Evolutionary conservation across 2,888 invertebrate genomes (phyloP).

Genomic region (Synergus gifuensis): DNA sequence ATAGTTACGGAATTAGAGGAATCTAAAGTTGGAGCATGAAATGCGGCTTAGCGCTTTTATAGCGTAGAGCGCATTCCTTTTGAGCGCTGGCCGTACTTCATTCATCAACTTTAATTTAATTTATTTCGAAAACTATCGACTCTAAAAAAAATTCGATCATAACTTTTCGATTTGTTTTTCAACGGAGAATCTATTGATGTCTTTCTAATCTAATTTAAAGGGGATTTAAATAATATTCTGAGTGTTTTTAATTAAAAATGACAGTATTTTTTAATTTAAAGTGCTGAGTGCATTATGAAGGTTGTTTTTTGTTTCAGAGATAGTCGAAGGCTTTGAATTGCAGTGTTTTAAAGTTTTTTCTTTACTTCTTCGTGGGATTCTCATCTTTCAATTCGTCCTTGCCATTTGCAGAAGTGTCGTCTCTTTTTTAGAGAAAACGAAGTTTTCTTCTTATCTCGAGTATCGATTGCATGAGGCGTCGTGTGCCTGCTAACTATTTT

Average conservation of each 20-base stretch:
- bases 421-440: slow-evolving; percentile 32
- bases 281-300: not conserved
- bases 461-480: slow-evolving; percentile 54
- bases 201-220: not conserved
- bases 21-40: not conserved
- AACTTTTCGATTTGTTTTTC: not conserved
- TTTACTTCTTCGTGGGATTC: not conserved
- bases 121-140: not conserved
- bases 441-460: slow-evolving; percentile 49
- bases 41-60: not conserved
- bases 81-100: not conserved
- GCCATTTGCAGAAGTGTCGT: slow-evolving; percentile 13
- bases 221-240: not conserved
- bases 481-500: slow-evolving; percentile 50
- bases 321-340: not conserved
- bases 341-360: not conserved
- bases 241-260: not conserved
- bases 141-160: not conserved
- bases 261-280: not conserved
- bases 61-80: not conserved
- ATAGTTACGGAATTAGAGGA: not conserved
- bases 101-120: not conserved
- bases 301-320: not conserved
- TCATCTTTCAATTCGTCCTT: slow-evolving; percentile 31
- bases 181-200: not conserved